Conservation (phyloP, 2,888 invertebrate species). For the Cosmia pyralina region DNA sequence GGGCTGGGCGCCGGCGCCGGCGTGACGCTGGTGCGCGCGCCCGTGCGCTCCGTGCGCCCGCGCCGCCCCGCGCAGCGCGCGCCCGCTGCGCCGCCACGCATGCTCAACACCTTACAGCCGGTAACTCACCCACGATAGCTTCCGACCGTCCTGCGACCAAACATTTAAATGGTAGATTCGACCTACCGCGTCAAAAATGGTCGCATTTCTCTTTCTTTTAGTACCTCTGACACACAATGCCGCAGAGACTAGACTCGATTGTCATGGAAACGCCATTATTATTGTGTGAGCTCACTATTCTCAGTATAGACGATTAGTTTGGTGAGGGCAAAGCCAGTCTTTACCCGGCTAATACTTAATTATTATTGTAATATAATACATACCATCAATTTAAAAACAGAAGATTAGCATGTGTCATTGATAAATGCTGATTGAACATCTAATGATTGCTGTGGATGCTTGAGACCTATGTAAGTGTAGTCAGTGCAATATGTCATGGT, state of each 20-base stretch:
- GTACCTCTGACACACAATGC: too few species aligned
- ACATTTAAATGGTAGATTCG: too few species aligned
- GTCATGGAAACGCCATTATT: too few species aligned
- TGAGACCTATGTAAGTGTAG: neutral
- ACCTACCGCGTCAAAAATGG: too few species aligned
- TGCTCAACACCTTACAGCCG: slow-evolving; percentile 66
- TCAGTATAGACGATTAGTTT: too few species aligned
- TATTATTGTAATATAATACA: too few species aligned
- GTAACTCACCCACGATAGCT: slow-evolving; percentile 35
- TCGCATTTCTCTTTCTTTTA: too few species aligned
- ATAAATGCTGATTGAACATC: neutral
- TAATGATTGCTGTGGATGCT: neutral
- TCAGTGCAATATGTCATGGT: neutral
- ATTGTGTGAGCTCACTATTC: too few species aligned
- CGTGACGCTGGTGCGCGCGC: slow-evolving; percentile 79
- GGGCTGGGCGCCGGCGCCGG: slow-evolving; percentile 73
- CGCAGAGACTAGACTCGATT: too few species aligned
- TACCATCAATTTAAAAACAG: neutral
- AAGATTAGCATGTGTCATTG: neutral
- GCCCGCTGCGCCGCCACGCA: slow-evolving; percentile 68
- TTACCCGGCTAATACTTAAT: neutral
- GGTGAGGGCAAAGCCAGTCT: too few species aligned
- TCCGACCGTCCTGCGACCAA: too few species aligned
- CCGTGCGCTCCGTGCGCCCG: slow-evolving; percentile 74
- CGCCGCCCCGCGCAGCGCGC: slow-evolving; percentile 74